Conservation (phyloP, 1,140 invertebrate species). For the Drosophila repleta region DNA sequence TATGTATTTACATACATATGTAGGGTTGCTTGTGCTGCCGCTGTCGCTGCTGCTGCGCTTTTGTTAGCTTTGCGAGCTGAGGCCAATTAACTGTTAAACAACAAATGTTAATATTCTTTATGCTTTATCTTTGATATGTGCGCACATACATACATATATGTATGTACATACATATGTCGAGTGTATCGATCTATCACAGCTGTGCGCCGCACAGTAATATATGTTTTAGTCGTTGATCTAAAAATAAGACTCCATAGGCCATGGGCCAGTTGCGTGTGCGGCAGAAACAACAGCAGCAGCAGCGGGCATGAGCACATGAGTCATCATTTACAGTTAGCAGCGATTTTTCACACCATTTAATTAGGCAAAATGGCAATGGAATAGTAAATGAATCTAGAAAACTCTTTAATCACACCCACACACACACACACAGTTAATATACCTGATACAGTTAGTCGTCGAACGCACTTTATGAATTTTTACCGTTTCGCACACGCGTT, state of each 20-base stretch:
- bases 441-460: conserved; percentile 14
- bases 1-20: too few species aligned
- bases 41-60: conserved; percentile 21
- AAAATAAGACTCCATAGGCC: conserved; percentile 61
- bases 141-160: neutral
- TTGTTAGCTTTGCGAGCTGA: conserved; percentile 24
- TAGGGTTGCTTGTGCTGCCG: conserved; percentile 1
- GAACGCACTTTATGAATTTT: conserved; percentile 6
- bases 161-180: conserved; percentile 35
- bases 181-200: conserved; percentile 66
- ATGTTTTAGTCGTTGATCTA: conserved; percentile 41
- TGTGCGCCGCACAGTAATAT: conserved; percentile 22
- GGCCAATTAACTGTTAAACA: neutral
- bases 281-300: conserved; percentile 1
- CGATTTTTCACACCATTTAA: conserved; percentile 41
- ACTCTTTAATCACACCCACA: neutral
- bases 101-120: conserved; percentile 5
- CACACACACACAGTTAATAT: neutral
- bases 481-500: conserved; percentile 34
- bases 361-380: conserved; percentile 21
- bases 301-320: conserved; percentile 15
- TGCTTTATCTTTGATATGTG: too few species aligned
- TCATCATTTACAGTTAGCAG: conserved; percentile 22
- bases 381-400: conserved; percentile 9
- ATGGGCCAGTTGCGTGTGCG: conserved; percentile 38